Percentiles rank a stretch among this genome's conserved stretches.
phyloP scores from a whole-genome alignment of 2,797 vertebrate species.

The Phataginus tricuspis region DNA sequence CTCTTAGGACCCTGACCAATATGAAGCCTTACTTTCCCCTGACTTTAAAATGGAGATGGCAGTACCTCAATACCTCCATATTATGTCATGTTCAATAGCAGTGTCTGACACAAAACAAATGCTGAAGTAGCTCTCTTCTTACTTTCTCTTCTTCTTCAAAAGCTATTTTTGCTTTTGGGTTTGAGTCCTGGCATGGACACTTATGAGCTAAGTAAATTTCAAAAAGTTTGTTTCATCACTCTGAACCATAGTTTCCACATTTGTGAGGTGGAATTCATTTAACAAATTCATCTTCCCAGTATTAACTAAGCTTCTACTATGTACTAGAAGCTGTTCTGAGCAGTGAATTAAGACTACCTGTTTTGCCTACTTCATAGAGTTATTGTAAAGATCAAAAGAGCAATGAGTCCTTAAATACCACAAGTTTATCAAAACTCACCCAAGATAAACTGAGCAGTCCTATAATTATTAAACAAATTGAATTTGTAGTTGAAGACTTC shows the following conservation, averaged over 20 bases:
- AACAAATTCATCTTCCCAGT: neutral
- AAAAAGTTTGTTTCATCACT: neutral
- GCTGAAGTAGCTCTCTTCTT: neutral
- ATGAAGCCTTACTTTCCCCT: neutral
- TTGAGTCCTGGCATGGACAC: neutral
- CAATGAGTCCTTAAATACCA: neutral
- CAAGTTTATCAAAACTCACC: neutral
- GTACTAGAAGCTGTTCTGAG: neutral
- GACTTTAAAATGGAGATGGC: neutral
- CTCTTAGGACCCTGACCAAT: neutral
- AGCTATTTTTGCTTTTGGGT: neutral
- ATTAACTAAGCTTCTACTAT: neutral
- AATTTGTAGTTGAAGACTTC: constrained; percentile 2
- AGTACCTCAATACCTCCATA: neutral
- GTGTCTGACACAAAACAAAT: neutral
- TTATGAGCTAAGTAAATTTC: constrained; percentile 5
- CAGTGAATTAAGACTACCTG: neutral
- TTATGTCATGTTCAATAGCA: neutral
- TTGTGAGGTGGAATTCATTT: neutral
- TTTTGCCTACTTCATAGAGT: neutral
- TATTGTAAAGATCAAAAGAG: neutral
- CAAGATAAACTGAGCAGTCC: neutral
- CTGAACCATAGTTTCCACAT: neutral
- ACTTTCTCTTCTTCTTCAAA: constrained; percentile 3
- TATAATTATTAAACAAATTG: neutral